Evolutionary conservation across 1,140 invertebrate genomes (phyloP).

Genomic region (Caenorhabditis briggsae): DNA sequence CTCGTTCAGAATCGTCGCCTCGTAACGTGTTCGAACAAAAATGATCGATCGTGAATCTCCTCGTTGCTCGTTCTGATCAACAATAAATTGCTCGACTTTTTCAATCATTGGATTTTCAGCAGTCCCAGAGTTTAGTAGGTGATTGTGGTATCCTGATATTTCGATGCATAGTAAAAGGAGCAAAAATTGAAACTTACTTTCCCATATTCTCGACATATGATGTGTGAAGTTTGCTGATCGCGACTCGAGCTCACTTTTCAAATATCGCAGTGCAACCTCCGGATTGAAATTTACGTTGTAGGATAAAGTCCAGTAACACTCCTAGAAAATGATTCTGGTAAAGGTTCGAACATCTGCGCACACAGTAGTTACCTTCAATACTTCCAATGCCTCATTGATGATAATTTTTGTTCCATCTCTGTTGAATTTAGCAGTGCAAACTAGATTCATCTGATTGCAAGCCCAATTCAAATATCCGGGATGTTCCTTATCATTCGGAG

Average conservation of each 20-base stretch:
- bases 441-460: slow-evolving; percentile 13
- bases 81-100: slow-evolving; percentile 7
- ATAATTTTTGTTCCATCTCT: background rate
- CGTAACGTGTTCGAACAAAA: slow-evolving; percentile 26
- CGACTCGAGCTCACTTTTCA: background rate
- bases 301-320: slow-evolving; percentile 8
- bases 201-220: slow-evolving; percentile 27
- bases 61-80: background rate
- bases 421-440: background rate
- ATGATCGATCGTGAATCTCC: background rate
- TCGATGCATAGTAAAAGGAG: background rate
- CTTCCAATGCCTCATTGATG: slow-evolving; percentile 9
- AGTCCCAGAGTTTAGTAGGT: background rate
- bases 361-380: background rate
- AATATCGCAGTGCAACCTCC: slow-evolving; percentile 44
- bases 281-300: slow-evolving; percentile 36
- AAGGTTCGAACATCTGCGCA: background rate
- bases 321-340: background rate
- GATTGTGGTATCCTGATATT: slow-evolving; percentile 38
- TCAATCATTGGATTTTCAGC: slow-evolving; percentile 51
- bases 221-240: background rate
- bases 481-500: slow-evolving; percentile 20
- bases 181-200: background rate
- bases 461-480: slow-evolving; percentile 21
- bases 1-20: slow-evolving; percentile 28